Conservation (phyloP, 2,797 vertebrate genomes). For the Hoplostethus atlanticus region DNA sequence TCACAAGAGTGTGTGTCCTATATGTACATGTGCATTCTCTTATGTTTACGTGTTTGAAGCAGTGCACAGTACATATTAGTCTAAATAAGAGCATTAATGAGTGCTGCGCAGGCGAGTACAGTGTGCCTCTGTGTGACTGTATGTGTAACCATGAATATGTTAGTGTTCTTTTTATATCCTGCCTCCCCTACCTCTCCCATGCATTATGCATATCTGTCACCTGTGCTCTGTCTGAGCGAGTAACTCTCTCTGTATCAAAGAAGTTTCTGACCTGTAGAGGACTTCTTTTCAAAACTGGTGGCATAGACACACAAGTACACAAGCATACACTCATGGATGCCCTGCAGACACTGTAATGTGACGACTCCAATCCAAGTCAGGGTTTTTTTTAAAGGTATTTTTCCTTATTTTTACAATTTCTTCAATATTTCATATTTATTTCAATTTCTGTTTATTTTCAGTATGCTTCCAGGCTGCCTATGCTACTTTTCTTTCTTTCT, state of each 20-base stretch:
- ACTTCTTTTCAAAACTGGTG: conserved; percentile 49
- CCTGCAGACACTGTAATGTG: conserved; percentile 19
- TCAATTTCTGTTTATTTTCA: conserved; percentile 18
- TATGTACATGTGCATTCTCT: conserved; percentile 26
- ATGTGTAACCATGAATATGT: conserved; percentile 72
- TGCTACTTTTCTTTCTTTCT: conserved; percentile 9
- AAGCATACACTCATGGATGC: conserved; percentile 35
- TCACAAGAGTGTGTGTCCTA: conserved; percentile 21
- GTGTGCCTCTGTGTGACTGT: conserved; percentile 52
- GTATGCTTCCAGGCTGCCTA: conserved; percentile 9
- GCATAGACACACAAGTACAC: conserved; percentile 38
- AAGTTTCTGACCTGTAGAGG: conserved; percentile 70
- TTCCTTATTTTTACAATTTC: conserved; percentile 17
- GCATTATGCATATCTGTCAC: conserved; percentile 82
- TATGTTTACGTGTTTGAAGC: conserved; percentile 48
- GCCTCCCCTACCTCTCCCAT: conserved; percentile 64
- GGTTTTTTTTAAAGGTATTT: not conserved
- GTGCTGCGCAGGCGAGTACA: conserved; percentile 55
- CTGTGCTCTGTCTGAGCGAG: conserved; percentile 76
- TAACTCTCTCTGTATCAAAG: conserved; percentile 75
- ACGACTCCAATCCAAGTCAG: conserved; percentile 31
- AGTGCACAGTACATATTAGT: conserved; percentile 24
- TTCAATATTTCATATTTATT: not conserved
- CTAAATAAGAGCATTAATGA: conserved; percentile 51
- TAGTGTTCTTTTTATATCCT: conserved; percentile 76